These are phyloP conservation scores for Plectrocnemia conspersa DNA, from an alignment of 1,140 invertebrate genomes.

Conservation along the genomic window DNA sequence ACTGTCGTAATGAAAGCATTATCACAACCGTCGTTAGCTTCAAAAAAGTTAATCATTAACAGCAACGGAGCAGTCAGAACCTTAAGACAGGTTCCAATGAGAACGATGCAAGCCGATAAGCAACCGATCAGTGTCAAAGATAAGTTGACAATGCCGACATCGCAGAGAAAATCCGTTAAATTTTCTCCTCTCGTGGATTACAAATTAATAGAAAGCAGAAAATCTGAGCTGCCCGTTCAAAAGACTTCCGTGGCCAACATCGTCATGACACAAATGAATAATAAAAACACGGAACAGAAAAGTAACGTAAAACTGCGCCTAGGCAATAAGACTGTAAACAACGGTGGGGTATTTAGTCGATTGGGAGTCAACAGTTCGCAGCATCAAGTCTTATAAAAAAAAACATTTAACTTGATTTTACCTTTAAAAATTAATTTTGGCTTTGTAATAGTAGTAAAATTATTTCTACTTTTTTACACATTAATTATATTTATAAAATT, in stretches of 20 bases:
- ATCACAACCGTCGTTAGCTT: slow-evolving; percentile 38
- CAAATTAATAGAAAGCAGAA: slow-evolving; percentile 44
- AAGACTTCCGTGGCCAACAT: background rate
- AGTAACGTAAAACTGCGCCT: slow-evolving; percentile 28
- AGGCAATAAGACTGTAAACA: slow-evolving; percentile 24
- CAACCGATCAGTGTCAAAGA: slow-evolving; percentile 44
- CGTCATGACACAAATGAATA: slow-evolving; percentile 9
- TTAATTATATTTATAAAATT: too few species aligned
- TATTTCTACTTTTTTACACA: too few species aligned
- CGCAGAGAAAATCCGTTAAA: slow-evolving; percentile 44
- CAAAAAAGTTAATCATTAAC: slow-evolving; percentile 42
- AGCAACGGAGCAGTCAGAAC: slow-evolving; percentile 41
- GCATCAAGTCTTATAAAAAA: slow-evolving; percentile 2
- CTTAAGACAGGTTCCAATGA: slow-evolving; percentile 40
- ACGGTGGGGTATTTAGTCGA: slow-evolving; percentile 23
- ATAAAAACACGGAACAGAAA: slow-evolving; percentile 5
- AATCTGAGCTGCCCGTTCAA: background rate
- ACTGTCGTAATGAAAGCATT: slow-evolving; percentile 44
- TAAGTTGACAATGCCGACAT: slow-evolving; percentile 41
- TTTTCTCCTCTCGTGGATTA: slow-evolving; percentile 48
- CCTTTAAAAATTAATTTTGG: too few species aligned
- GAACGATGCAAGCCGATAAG: slow-evolving; percentile 49
- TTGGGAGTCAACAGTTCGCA: slow-evolving; percentile 22
- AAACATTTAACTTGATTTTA: too few species aligned
- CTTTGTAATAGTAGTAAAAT: too few species aligned